phyloP scores from a whole-genome alignment of 2,888 invertebrate genomes.

The Phytoseiulus persimilis region DNA sequence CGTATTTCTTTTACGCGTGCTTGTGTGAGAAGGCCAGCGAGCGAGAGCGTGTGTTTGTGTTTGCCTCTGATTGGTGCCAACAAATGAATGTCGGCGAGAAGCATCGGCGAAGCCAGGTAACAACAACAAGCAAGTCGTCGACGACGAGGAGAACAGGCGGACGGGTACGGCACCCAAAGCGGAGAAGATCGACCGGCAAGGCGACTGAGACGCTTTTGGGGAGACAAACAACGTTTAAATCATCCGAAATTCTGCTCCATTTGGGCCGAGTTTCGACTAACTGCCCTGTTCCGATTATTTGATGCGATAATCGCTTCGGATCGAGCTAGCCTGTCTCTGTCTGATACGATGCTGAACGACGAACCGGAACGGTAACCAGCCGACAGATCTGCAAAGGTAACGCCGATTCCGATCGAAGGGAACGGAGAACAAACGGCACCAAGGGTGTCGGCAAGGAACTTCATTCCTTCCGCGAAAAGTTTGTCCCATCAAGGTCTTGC shows the following conservation, averaged over 20 bases:
- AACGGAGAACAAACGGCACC: too few species aligned
- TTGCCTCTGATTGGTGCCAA: background rate
- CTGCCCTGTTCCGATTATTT: background rate
- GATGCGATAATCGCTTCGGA: background rate
- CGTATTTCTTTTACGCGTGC: slow-evolving; percentile 5
- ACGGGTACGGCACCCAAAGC: slow-evolving; percentile 5
- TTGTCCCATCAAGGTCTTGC: too few species aligned
- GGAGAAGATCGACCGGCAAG: too few species aligned
- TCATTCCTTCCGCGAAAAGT: too few species aligned
- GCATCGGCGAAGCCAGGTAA: background rate
- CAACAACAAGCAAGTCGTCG: background rate
- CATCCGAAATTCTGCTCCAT: background rate
- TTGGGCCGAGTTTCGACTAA: background rate
- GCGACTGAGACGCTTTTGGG: background rate
- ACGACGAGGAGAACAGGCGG: background rate
- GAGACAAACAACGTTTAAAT: slow-evolving; percentile 5
- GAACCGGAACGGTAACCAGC: background rate
- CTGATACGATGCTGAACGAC: background rate
- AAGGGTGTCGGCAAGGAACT: too few species aligned
- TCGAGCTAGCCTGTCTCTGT: background rate
- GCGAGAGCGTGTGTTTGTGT: background rate
- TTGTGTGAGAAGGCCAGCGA: background rate
- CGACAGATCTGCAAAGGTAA: background rate
- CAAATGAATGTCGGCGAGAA: background rate
- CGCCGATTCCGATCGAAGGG: too few species aligned